These are phyloP conservation scores for Lobophora halterata DNA, from an alignment of 2,888 invertebrate species.

Conservation along the genomic window DNA sequence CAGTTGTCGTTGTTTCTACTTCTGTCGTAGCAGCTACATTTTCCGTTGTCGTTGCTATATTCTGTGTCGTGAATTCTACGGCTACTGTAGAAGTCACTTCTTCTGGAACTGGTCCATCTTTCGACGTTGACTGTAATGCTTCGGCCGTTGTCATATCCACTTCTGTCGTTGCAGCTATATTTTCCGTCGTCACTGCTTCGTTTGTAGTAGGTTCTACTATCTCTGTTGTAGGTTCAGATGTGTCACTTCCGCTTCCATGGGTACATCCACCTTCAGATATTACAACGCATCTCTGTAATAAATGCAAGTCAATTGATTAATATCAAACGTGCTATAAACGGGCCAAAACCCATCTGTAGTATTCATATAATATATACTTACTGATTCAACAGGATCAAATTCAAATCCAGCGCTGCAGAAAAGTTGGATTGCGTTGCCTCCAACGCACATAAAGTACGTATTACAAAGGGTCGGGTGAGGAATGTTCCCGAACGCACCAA, in stretches of 20 bases:
- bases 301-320: too few species aligned
- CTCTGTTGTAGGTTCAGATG: too few species aligned
- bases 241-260: constrained; percentile 1
- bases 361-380: too few species aligned
- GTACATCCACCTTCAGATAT: background rate
- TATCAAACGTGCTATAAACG: too few species aligned
- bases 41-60: too few species aligned
- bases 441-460: constrained; percentile 43
- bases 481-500: constrained; percentile 36
- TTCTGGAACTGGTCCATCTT: too few species aligned
- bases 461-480: constrained; percentile 41
- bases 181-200: too few species aligned
- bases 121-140: too few species aligned
- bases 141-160: too few species aligned
- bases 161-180: background rate
- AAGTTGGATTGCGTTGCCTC: constrained; percentile 33
- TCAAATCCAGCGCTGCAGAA: constrained; percentile 40
- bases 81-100: constrained; percentile 11
- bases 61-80: constrained; percentile 2
- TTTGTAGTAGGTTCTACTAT: too few species aligned
- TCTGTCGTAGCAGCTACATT: background rate
- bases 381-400: constrained; percentile 31
- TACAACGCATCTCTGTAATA: too few species aligned
- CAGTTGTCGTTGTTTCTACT: background rate
- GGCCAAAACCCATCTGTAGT: too few species aligned